Base-by-base conservation (phyloP, 2,113 vertebrate genomes). In the Clupea harengus region DNA sequence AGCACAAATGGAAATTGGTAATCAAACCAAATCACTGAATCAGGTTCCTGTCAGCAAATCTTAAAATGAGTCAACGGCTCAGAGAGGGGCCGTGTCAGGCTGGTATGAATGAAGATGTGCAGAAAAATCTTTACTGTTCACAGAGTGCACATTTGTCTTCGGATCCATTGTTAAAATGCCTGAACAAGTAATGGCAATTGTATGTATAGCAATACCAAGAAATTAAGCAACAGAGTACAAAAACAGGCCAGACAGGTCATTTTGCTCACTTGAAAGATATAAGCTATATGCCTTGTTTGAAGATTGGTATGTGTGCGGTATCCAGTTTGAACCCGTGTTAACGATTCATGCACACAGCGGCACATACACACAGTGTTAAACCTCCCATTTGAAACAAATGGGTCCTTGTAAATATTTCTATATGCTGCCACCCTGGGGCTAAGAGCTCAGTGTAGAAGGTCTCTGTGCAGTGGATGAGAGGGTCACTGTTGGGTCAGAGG, bases 1-100 rank as follows among this genome's bases (percentile, higher is more conserved):
- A 67, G 4, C 67, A 64, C 57, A 91, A 94, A 94, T 92, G 93
- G 93, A 92, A 92, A 93, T 94, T 94, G 93, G 94, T 94, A 92
- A 93, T 93, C 86, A 88, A 93, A 92, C 93, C 92, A 94, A 39
- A 39, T 39, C 92, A 91, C 89, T 90, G 93, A 92, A 92, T 93
- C 92, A 93, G 92, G 91, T 86, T 83, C 87, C 91, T 93, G 93
- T 93, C 93, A 92, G 91, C 88, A 85, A 87, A 91, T 91, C 90
- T 91, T 88, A 92, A 87, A 85, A 85, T 91, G 86, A 92, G 92
- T 93, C 89, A 90, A 92, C 93, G 92, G 88, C 88, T 88, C 88
- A 93, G 93, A 94, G 54, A 22, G 54, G 0, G 18, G 0, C 18
- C 11, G 50, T 60, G 72, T 78, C 28, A 39, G 13, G 28, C 72